A percentile compares a stretch with the other conserved stretches of the same genome.
phyloP scores from a whole-genome alignment of 2,113 vertebrate genomes.

The Uria aalge region DNA sequence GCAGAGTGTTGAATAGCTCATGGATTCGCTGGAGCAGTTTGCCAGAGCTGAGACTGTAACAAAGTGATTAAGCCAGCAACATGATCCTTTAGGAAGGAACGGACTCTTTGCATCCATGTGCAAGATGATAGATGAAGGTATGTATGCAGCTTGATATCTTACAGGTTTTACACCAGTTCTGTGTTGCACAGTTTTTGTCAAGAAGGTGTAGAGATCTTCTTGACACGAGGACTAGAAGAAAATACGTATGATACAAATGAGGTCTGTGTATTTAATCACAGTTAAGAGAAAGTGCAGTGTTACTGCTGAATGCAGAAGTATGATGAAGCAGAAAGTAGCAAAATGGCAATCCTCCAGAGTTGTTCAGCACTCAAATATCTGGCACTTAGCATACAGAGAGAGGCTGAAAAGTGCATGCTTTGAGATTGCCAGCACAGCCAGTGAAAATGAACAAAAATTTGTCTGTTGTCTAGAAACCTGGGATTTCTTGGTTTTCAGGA shows the following conservation, averaged over 20 bases:
- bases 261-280: not conserved
- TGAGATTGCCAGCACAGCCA: not conserved
- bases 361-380: not conserved
- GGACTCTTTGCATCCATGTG: not conserved
- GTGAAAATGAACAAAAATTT: not conserved
- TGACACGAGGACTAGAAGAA: not conserved
- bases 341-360: not conserved
- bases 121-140: not conserved
- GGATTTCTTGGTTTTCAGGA: not conserved
- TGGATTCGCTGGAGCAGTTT: not conserved
- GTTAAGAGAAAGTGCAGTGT: not conserved
- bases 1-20: not conserved
- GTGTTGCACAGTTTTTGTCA: not conserved
- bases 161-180: not conserved
- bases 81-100: not conserved
- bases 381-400: not conserved
- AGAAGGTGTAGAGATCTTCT: not conserved
- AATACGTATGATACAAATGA: not conserved
- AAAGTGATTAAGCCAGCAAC: not conserved
- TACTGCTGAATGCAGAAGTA: not conserved
- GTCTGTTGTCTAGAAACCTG: not conserved
- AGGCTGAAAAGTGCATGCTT: not conserved
- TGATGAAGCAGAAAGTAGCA: not conserved
- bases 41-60: not conserved
- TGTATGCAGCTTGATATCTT: not conserved